These are phyloP conservation scores for Nephrocerus scutellatus DNA, from an alignment of 2,888 invertebrate species.

Conservation along the genomic window DNA sequence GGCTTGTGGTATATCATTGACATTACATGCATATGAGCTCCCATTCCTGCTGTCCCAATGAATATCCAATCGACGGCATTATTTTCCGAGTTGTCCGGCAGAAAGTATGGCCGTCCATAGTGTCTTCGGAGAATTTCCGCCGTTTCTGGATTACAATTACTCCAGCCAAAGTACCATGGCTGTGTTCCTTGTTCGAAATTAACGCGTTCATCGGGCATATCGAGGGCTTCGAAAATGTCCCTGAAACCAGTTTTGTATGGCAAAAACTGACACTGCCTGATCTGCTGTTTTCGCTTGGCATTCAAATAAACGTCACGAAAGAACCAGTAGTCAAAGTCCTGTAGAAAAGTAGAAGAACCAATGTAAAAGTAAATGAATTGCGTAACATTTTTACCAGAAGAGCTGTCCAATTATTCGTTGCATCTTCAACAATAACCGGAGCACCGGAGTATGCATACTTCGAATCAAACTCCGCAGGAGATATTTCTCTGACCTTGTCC, in stretches of 20 bases:
- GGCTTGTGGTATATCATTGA: constrained; percentile 33
- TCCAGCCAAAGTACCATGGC: constrained; percentile 72
- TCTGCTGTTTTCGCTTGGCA: constrained; percentile 50
- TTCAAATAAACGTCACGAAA: constrained; percentile 70
- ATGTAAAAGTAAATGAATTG: neutral
- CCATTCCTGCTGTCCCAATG: constrained; percentile 91
- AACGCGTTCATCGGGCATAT: constrained; percentile 68
- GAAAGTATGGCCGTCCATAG: constrained; percentile 80
- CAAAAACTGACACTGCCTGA: constrained; percentile 81
- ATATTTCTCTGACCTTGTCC: constrained; percentile 59
- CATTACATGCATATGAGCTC: constrained; percentile 88
- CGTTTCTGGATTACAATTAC: constrained; percentile 83
- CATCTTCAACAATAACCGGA: constrained; percentile 83
- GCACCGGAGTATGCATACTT: constrained; percentile 67
- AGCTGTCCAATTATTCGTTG: constrained; percentile 74
- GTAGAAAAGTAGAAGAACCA: neutral
- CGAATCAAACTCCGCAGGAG: constrained; percentile 62
- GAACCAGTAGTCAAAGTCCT: constrained; percentile 73
- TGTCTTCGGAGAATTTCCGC: constrained; percentile 69
- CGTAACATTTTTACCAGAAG: constrained; percentile 44
- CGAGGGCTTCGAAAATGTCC: constrained; percentile 71
- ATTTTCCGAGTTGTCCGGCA: constrained; percentile 78
- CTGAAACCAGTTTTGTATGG: constrained; percentile 84
- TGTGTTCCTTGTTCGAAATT: constrained; percentile 43
- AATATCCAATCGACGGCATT: constrained; percentile 94